Evolutionary conservation across 92 coral and sea anemone genomes (phyloP), one percentile per base, ranked within the genome.

Genomic region (Umimayanthus chanpuru): DNA sequence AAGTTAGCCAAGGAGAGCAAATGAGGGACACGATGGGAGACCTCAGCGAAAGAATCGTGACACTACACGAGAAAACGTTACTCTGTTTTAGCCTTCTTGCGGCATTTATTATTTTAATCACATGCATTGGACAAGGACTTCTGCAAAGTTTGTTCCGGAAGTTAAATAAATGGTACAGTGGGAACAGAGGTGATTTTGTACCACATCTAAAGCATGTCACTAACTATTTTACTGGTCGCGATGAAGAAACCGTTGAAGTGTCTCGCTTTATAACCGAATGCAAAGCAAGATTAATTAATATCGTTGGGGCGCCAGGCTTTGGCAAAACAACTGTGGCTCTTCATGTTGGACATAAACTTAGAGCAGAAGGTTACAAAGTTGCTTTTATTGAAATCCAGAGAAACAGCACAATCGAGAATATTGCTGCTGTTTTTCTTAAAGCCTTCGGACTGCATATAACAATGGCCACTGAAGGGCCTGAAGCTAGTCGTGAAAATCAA

Each of bases 261-360:
- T 81, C 50, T 64, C 76, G 75, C 26, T 68, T 81, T 64, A 23
- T 81, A 4, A 39, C 68, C 23, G 85, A 81, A 25, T 61, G 58
- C 38, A 81, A 81, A 65, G 38, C 76, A 36, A 81, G 55, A 40
- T 81, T 81, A 81, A 61, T 81, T 81, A 81, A 65, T 25, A 67
- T 81, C 8, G 85, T 81, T 14, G 85, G 85, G 14, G 30, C 85
- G 2, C 85, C 85, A 16, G 85, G 85, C 6, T 81, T 81, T 65
- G 85, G 85, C 21, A 81, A 81, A 43, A 81, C 85, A 39, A 81
- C 85, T 32, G 85, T 81, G 10, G 85, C 85, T 12, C 76, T 81
- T 65, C 74, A 64, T 38, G 76, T 81, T n/a, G 85, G 74, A 10
- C 85, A 81, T 61, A 39, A 81, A 58, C 75, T 81, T 2, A 61